phyloP scores from a whole-genome alignment of 2,888 invertebrate species.

The Aproaerema taeniolella region DNA sequence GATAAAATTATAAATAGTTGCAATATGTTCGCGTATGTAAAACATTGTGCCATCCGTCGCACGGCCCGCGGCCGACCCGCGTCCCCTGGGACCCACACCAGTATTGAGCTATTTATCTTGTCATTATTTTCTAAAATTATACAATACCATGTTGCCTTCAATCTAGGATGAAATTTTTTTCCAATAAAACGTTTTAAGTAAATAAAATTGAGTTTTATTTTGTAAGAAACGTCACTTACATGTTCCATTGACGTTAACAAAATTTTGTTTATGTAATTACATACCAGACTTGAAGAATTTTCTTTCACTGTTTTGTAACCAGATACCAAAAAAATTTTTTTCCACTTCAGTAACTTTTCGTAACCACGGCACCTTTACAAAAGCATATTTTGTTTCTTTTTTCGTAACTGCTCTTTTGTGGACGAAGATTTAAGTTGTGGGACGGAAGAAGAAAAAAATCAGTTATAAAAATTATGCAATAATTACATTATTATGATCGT shows the following conservation, averaged over 20 bases:
- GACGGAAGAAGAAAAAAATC: no score
- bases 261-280: no score
- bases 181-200: constrained; percentile 76
- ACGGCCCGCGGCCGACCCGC: constrained; percentile 20
- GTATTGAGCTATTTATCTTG: constrained; percentile 42
- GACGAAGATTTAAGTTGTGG: no score
- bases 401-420: no score
- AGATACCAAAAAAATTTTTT: no score
- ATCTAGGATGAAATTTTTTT: constrained; percentile 73
- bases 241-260: neutral
- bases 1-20: constrained; percentile 43
- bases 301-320: no score
- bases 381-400: no score
- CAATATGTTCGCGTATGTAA: constrained; percentile 46
- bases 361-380: no score
- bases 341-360: no score
- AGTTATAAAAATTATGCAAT: no score
- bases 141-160: constrained; percentile 78
- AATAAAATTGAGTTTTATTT: constrained; percentile 56
- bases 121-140: constrained; percentile 62
- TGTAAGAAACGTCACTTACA: neutral
- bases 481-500: no score
- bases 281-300: no score
- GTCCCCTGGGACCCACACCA: constrained; percentile 24
- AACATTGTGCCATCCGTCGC: constrained; percentile 62